Evolutionary conservation across 2,888 invertebrate species (phyloP), one percentile per base, ranked within the genome.

Genomic region (Pimpla rufipes): DNA sequence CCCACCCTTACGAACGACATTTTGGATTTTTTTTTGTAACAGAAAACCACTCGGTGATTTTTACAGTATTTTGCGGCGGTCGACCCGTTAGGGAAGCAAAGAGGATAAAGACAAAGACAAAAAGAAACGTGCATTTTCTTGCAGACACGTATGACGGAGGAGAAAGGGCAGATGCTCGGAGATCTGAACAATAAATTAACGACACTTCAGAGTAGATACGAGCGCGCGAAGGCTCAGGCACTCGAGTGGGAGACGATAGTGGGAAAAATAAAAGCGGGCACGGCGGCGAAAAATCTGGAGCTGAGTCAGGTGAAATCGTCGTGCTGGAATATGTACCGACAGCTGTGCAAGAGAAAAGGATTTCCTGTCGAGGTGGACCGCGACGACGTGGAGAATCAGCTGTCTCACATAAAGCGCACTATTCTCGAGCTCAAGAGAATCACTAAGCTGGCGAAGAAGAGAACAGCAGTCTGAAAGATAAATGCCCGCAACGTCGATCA

Each of bases 141-240:
- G 7, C 76, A 93, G 92, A 87, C 91, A 87, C 89, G 88, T 64
- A 94, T 95, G 55, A 95, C 95, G 0, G 95, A 96, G 87, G 94
- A 94, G 88, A 95, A 95, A 91, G 94, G 95, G 35, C 94, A 95
- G 18, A 94, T 94, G 83, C 94, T 96, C 79, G 95, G 96, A 94
- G 95, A 95, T 0, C 92, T 96, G 35, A 96, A 96, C 90, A 96
- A 95, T 87, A 94, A 95, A 78, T 93, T 96, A 18, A 95, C 95
- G 11, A 94, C 94, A 85, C 92, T 96, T 21, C 94, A 96, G 94
- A 94, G 94, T 90, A 94, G 95, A 55, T 95, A 95, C 90, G 95
- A 95, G 87, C 94, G 94, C 77, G 95, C 95, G 0, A 94, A 95
- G 47, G 94, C 94, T 83, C 94, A 95, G 45, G 94, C 95, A 0